These are phyloP conservation scores for Octopus bimaculoides DNA, from an alignment of 1,140 invertebrate genomes.

Conservation along the genomic window DNA sequence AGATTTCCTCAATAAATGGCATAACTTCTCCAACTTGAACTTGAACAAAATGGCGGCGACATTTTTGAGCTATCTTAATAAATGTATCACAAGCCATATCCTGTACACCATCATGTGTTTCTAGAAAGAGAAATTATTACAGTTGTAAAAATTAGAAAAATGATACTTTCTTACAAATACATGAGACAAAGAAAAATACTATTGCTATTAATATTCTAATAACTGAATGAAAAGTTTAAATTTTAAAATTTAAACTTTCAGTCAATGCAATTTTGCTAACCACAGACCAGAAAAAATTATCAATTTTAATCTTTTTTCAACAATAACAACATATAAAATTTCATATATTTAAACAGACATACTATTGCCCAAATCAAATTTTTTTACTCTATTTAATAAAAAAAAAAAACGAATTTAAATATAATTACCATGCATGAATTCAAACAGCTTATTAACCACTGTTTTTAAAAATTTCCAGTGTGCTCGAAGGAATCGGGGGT, in stretches of 20 bases:
- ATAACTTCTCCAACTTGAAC: conserved; percentile 93
- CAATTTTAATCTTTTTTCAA: no score
- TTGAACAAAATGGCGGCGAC: conserved; percentile 93
- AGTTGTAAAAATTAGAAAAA: neutral
- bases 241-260: neutral
- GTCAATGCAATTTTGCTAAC: neutral
- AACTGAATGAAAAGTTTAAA: neutral
- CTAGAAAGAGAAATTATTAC: conserved; percentile 57
- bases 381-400: neutral
- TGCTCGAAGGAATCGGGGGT: conserved; percentile 96
- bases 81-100: conserved; percentile 99
- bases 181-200: no score
- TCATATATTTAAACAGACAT: no score
- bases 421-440: conserved; percentile 93
- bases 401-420: neutral
- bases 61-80: conserved; percentile 99
- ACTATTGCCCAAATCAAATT: neutral
- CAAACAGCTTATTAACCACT: conserved; percentile 99
- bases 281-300: no score
- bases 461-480: conserved; percentile 99
- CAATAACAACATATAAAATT: no score
- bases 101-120: conserved; percentile 97
- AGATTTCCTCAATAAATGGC: conserved; percentile 99
- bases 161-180: neutral
- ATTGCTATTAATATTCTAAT: no score